These are phyloP conservation scores for Cryptoprocta ferox DNA, from an alignment of 2,797 vertebrate species.

Conservation along the genomic window DNA sequence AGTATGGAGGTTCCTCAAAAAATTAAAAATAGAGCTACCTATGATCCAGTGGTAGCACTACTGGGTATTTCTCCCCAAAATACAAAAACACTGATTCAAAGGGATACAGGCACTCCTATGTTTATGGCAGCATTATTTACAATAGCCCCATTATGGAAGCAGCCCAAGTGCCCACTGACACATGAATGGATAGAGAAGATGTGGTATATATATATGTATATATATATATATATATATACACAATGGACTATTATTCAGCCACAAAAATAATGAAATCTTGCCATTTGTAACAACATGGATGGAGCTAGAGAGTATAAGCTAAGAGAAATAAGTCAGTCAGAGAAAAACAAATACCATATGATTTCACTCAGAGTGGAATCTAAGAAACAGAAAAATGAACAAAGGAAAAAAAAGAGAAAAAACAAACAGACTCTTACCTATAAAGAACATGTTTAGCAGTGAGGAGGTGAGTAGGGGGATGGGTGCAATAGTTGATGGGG, in stretches of 20 bases:
- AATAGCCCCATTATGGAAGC: not conserved
- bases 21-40: not conserved
- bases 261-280: not conserved
- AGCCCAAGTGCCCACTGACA: not conserved
- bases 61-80: not conserved
- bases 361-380: not conserved
- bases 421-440: not conserved
- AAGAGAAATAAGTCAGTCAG: not conserved
- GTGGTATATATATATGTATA: not conserved
- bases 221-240: too few species aligned
- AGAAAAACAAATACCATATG: not conserved
- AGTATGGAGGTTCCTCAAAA: not conserved
- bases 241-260: not conserved
- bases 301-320: not conserved
- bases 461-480: not conserved
- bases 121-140: not conserved
- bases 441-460: not conserved
- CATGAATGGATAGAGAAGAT: not conserved
- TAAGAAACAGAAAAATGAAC: not conserved
- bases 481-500: not conserved
- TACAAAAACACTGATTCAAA: not conserved
- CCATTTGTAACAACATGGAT: not conserved
- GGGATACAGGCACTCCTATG: not conserved
- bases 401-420: not conserved
- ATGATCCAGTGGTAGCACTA: not conserved